These are phyloP conservation scores for Caenorhabditis zanzibari DNA, from an alignment of 2,888 invertebrate species.

Conservation along the genomic window DNA sequence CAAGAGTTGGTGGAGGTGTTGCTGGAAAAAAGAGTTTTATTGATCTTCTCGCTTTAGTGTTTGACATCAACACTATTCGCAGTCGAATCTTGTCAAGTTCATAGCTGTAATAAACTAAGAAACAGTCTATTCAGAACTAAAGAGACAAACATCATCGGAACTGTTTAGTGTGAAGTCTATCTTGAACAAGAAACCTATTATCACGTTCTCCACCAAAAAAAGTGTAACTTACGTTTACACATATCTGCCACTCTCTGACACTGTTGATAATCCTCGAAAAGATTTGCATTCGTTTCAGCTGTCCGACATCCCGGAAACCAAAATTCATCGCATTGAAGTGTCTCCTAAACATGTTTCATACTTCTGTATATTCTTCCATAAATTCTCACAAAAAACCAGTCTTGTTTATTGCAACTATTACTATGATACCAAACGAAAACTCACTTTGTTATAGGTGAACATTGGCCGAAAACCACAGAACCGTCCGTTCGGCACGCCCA, in stretches of 20 bases:
- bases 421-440: conserved; percentile 3
- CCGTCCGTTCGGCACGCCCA: conserved; percentile 80
- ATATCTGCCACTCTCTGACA: conserved; percentile 77
- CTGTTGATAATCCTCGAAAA: conserved; percentile 76
- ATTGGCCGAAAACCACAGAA: conserved; percentile 82
- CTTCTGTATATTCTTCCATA: not conserved
- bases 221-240: conserved; percentile 74
- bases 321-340: conserved; percentile 81
- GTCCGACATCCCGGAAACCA: conserved; percentile 82
- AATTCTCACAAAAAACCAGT: conserved; percentile 17
- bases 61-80: not conserved
- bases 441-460: conserved; percentile 74
- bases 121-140: not conserved
- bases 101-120: too few relatives aligned
- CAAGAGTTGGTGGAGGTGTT: conserved; percentile 67
- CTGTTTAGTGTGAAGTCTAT: not conserved
- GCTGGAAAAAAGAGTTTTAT: conserved; percentile 48
- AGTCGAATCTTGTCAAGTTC: not conserved
- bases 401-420: not conserved
- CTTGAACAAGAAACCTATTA: not conserved
- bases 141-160: conserved; percentile 1
- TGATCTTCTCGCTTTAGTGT: not conserved
- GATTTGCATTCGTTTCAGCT: conserved; percentile 80
- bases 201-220: not conserved
- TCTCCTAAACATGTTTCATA: conserved; percentile 71